Conservation (phyloP, 2,797 vertebrate species). For the Buphagus erythrorhynchus region DNA sequence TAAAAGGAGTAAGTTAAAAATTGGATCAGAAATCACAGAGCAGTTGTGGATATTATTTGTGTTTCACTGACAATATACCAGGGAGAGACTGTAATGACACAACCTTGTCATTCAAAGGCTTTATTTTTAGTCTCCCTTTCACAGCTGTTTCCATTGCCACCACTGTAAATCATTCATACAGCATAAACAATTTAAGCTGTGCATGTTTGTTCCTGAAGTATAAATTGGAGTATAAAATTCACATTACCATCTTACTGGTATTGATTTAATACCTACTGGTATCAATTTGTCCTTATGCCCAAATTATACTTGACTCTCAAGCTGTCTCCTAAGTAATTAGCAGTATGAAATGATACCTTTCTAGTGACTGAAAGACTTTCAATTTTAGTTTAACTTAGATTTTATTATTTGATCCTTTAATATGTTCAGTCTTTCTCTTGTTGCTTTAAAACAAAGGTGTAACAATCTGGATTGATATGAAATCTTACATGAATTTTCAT, state of each 20-base stretch:
- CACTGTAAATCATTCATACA: neutral
- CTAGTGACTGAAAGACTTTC: neutral
- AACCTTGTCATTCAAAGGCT: neutral
- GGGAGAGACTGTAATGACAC: neutral
- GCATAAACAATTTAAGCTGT: conserved; percentile 15
- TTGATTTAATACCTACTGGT: neutral
- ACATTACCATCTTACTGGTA: neutral
- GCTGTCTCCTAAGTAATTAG: neutral
- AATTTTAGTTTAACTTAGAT: neutral
- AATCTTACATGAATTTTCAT: neutral
- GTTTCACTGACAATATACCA: neutral
- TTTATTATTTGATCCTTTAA: neutral
- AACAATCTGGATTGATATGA: neutral
- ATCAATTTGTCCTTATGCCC: neutral
- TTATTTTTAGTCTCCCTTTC: conserved; percentile 21
- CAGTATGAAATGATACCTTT: neutral
- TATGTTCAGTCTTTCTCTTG: neutral
- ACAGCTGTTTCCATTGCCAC: neutral
- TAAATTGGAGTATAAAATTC: neutral
- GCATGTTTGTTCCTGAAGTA: neutral
- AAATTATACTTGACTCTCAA: neutral
- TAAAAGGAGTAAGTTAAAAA: neutral
- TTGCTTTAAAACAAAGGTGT: neutral
- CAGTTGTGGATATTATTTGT: neutral
- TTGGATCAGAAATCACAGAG: neutral